phyloP scores from a whole-genome alignment of 2,888 invertebrate genomes.

The Eulithis testata region DNA sequence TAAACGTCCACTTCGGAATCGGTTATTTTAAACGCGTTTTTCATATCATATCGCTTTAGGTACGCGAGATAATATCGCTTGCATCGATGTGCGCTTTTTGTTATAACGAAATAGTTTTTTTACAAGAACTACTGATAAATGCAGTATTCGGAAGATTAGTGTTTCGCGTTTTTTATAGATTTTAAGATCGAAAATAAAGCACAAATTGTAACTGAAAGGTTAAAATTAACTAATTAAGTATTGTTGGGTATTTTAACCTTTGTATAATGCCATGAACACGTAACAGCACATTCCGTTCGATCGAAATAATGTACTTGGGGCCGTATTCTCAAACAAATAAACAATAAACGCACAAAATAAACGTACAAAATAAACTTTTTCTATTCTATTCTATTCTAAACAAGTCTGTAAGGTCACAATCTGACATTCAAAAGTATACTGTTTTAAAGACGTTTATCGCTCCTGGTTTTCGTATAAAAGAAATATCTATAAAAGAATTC shows the following conservation, averaged over 20 bases:
- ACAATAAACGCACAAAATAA: too few species aligned
- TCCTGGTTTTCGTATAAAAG: background rate
- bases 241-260: conserved; percentile 54
- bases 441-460: background rate
- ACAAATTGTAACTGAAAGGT: conserved; percentile 70
- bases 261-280: conserved; percentile 69
- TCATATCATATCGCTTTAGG: conserved; percentile 34
- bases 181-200: conserved; percentile 69
- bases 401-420: conserved; percentile 4
- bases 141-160: conserved; percentile 33
- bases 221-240: conserved; percentile 60
- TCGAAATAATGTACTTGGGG: conserved; percentile 53
- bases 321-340: conserved; percentile 6
- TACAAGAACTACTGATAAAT: conserved; percentile 19
- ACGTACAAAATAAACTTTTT: too few species aligned
- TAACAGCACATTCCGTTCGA: conserved; percentile 82
- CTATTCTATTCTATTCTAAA: background rate
- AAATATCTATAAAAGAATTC: too few species aligned
- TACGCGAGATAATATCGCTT: conserved; percentile 52
- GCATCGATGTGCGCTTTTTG: conserved; percentile 49
- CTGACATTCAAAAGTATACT: background rate
- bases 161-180: conserved; percentile 56
- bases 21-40: conserved; percentile 21
- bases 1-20: conserved; percentile 17
- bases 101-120: conserved; percentile 18